A percentile compares a stretch with the other conserved stretches of the same genome.
Evolutionary conservation across 2,113 vertebrate species (phyloP).

Genomic region (Carassius auratus): DNA sequence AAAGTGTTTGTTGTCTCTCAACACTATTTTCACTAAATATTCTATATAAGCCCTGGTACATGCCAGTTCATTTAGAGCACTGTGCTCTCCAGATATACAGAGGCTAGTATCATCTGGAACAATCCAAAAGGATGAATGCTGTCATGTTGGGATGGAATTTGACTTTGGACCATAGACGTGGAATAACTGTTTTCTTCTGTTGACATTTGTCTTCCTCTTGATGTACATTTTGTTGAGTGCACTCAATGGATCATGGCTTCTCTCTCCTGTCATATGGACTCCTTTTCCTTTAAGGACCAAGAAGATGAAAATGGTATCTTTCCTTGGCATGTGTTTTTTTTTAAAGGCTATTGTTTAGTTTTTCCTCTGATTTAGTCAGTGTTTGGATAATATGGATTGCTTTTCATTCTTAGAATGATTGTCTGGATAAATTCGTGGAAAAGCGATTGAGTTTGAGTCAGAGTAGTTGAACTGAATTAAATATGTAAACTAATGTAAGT

Average conservation of each 20-base stretch:
- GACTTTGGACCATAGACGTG: neutral
- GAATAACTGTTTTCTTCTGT: neutral
- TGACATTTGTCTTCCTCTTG: neutral
- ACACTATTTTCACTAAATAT: conserved; percentile 75
- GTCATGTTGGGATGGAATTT: neutral
- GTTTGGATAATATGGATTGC: neutral
- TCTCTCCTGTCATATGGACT: no score
- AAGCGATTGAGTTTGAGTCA: neutral
- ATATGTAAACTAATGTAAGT: neutral
- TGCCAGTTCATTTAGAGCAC: conserved; percentile 25
- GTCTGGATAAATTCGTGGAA: neutral
- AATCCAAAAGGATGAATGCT: neutral
- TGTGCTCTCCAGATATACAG: neutral
- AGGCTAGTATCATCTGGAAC: conserved; percentile 6
- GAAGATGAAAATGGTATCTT: neutral
- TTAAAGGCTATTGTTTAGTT: neutral
- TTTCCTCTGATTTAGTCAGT: neutral
- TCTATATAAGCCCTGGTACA: conserved; percentile 75
- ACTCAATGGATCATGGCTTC: neutral
- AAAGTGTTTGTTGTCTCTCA: conserved; percentile 75
- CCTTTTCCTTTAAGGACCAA: neutral
- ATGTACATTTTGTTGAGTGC: neutral
- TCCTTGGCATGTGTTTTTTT: neutral
- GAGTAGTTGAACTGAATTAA: neutral
- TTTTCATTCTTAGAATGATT: neutral